A percentile compares a stretch with the other conserved stretches of the same genome.
Conservation (phyloP, 2,888 invertebrate species). For the Luperina testacea region DNA sequence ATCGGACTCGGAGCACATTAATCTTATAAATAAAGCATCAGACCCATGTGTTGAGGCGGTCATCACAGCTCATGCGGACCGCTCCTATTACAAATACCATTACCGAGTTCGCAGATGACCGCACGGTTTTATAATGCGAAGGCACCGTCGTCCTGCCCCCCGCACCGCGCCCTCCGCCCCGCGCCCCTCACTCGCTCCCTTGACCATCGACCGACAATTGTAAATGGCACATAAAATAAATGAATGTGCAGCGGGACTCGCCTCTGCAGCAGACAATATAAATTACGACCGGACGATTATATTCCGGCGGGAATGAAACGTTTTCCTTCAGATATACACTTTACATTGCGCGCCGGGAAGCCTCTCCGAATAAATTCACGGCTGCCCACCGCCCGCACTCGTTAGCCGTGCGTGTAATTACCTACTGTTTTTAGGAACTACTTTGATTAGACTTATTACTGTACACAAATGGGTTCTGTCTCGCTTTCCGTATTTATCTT, state of each 20-base stretch:
- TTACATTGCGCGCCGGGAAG: constrained; percentile 79
- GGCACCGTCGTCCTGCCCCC: constrained; percentile 81
- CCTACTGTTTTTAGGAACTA: constrained; percentile 79
- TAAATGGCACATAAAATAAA: constrained; percentile 91
- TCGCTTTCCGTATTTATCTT: constrained; percentile 50
- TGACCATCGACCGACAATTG: constrained; percentile 91
- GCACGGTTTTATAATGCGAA: constrained; percentile 90
- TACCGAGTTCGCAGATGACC: constrained; percentile 90
- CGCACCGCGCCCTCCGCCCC: constrained; percentile 74
- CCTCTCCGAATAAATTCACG: constrained; percentile 74
- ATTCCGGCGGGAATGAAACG: constrained; percentile 90
- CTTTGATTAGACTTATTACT: constrained; percentile 76
- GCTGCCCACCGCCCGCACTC: constrained; percentile 76
- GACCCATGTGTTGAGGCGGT: constrained; percentile 81
- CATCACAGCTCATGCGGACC: constrained; percentile 85
- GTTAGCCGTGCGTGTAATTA: constrained; percentile 85
- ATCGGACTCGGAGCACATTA: constrained; percentile 74
- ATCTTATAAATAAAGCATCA: constrained; percentile 86
- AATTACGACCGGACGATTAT: constrained; percentile 91
- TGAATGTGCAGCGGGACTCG: constrained; percentile 91
- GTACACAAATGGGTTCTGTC: constrained; percentile 49
- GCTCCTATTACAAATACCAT: constrained; percentile 89
- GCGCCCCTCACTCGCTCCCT: constrained; percentile 84
- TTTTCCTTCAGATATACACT: constrained; percentile 88
- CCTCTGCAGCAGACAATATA: constrained; percentile 91